Evolutionary conservation across 2,797 vertebrate species (phyloP).

Genomic region (Tolypeutes matacus): DNA sequence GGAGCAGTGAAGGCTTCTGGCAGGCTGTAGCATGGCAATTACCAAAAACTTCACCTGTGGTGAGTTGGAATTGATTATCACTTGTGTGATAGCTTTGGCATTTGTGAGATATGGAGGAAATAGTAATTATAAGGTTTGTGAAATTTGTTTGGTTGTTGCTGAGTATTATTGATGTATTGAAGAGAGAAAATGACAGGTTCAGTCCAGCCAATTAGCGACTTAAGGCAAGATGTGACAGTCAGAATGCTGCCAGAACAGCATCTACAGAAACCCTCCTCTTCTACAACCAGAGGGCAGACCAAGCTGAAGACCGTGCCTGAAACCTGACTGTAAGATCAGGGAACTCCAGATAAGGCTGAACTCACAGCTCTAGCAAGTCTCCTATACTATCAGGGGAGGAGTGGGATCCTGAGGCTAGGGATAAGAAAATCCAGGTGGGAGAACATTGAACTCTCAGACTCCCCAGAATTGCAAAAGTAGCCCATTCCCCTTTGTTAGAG

Average conservation of each 20-base stretch:
- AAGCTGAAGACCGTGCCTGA: not conserved
- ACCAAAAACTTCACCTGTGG: constrained; percentile 72
- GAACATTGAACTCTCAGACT: not conserved
- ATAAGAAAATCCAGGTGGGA: not conserved
- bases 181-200: constrained; percentile 66
- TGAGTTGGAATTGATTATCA: constrained; percentile 62
- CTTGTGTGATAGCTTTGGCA: constrained; percentile 53
- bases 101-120: constrained; percentile 64
- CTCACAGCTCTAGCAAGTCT: not conserved
- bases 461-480: not conserved
- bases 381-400: not conserved
- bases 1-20: constrained; percentile 56
- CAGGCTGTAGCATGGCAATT: not conserved
- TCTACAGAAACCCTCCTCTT: not conserved
- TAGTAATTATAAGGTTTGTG: constrained; percentile 51
- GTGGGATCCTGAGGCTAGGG: not conserved
- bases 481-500: not conserved
- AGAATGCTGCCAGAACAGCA: not conserved
- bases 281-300: not conserved
- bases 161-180: constrained; percentile 44
- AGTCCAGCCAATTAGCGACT: constrained; percentile 57
- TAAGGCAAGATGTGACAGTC: constrained; percentile 40
- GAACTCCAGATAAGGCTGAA: not conserved
- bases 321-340: not conserved
- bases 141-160: constrained; percentile 56